Percentiles rank a stretch among this genome's conserved stretches.
Evolutionary conservation across 2,113 vertebrate genomes (phyloP).

Genomic region (Pao palembangensis): DNA sequence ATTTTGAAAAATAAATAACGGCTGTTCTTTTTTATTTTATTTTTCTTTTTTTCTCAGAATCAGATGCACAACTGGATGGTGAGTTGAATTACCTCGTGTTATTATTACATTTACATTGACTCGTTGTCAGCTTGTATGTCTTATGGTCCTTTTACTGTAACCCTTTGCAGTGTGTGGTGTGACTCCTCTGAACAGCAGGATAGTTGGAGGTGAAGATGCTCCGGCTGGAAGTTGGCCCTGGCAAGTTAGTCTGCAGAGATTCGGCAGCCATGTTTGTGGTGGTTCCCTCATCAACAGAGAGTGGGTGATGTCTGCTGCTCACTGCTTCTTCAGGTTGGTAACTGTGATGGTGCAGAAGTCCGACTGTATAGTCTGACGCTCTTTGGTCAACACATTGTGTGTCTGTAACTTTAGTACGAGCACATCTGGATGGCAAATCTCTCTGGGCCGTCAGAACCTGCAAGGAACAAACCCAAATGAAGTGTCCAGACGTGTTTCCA

Average conservation of each 20-base stretch:
- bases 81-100: background rate
- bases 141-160: background rate
- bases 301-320: constrained; percentile 71
- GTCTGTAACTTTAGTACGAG: background rate
- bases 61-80: constrained; percentile 50
- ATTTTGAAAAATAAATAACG: background rate
- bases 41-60: constrained; percentile 25
- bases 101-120: background rate
- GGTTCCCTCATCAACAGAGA: constrained; percentile 68
- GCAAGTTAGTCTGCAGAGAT: constrained; percentile 64
- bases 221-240: constrained; percentile 66
- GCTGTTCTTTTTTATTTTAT: background rate
- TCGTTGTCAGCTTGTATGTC: background rate
- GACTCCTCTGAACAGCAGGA: constrained; percentile 42
- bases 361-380: constrained; percentile 63
- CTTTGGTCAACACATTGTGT: background rate
- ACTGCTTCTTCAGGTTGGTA: constrained; percentile 32
- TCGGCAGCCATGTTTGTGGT: constrained; percentile 60
- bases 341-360: constrained; percentile 10
- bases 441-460: constrained; percentile 47
- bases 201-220: constrained; percentile 68
- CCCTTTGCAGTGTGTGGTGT: constrained; percentile 63
- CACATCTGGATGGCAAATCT: background rate
- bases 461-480: constrained; percentile 25
- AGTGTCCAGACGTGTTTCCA: constrained; percentile 13